phyloP scores from a whole-genome alignment of 1,140 invertebrate species.

The Drosophila santomea region DNA sequence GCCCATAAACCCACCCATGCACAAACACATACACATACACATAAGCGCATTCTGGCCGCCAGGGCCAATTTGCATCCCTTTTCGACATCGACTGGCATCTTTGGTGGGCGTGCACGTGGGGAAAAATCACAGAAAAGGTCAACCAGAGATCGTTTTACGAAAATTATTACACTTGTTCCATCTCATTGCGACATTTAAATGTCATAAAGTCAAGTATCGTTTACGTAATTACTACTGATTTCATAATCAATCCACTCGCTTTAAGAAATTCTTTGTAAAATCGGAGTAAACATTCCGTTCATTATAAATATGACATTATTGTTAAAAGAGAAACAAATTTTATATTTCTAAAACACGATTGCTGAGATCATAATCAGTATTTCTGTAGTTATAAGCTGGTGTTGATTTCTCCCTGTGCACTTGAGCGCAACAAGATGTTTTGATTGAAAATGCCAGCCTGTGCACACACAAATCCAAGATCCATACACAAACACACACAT shows the following conservation, averaged over 20 bases:
- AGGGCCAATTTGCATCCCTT: conserved; percentile 52
- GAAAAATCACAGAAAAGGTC: conserved; percentile 15
- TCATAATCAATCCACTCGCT: background rate
- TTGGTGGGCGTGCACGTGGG: conserved; percentile 12
- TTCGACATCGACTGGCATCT: conserved; percentile 34
- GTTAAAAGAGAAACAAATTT: too few relatives aligned
- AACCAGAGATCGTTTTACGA: conserved; percentile 2
- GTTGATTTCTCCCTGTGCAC: conserved; percentile 21
- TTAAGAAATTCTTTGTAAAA: background rate
- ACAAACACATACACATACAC: background rate
- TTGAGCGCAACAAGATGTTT: conserved; percentile 16
- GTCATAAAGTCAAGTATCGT: background rate
- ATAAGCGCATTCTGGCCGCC: conserved; percentile 4
- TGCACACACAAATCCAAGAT: background rate
- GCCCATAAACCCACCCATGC: background rate
- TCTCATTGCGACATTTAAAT: background rate
- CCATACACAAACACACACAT: background rate
- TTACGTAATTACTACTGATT: background rate
- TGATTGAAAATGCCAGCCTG: conserved; percentile 39
- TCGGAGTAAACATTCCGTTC: rapidly evolving
- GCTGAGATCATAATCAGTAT: too few relatives aligned
- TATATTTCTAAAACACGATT: too few relatives aligned
- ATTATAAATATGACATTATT: too few relatives aligned
- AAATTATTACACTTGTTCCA: background rate
- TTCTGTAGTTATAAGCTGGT: background rate